Evolutionary conservation across 2,888 invertebrate species (phyloP).

Genomic region (Hydropsyche betteni): DNA sequence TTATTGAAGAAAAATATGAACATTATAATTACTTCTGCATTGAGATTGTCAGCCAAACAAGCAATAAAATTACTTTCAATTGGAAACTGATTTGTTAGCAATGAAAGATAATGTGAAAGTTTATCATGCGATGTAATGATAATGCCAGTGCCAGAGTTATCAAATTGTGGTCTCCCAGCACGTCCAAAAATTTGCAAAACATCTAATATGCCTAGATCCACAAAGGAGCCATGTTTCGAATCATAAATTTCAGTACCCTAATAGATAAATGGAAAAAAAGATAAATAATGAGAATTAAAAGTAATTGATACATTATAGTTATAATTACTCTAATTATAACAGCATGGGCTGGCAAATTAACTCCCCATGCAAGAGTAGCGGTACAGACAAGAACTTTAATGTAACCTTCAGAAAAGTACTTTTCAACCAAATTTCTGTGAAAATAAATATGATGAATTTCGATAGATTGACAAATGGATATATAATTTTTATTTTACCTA

Average conservation of each 20-base stretch:
- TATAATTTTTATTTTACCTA: slow-evolving; percentile 62
- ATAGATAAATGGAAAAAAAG: slow-evolving; percentile 47
- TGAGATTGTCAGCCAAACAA: slow-evolving; percentile 93
- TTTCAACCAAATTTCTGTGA: slow-evolving; percentile 82
- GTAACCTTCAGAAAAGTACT: slow-evolving; percentile 87
- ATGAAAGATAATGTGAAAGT: slow-evolving; percentile 89
- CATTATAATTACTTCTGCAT: slow-evolving; percentile 82
- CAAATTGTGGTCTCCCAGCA: slow-evolving; percentile 98
- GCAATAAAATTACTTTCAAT: slow-evolving; percentile 97
- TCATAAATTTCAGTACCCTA: slow-evolving; percentile 98
- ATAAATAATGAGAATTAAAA: neutral
- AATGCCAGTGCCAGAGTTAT: slow-evolving; percentile 91
- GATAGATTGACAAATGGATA: neutral
- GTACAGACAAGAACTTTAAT: slow-evolving; percentile 94
- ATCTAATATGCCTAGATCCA: slow-evolving; percentile 95
- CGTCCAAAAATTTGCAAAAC: slow-evolving; percentile 98
- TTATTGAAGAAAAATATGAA: slow-evolving; percentile 39
- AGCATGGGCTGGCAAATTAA: slow-evolving; percentile 98
- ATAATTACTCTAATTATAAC: slow-evolving; percentile 86
- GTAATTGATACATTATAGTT: neutral
- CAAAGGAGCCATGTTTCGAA: slow-evolving; percentile 91
- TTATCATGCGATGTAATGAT: slow-evolving; percentile 95
- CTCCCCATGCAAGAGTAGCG: slow-evolving; percentile 99
- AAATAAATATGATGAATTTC: neutral
- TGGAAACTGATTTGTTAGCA: slow-evolving; percentile 95